Base-by-base conservation (phyloP, 2,888 invertebrate species). In the Himalopsyche tibetana region DNA sequence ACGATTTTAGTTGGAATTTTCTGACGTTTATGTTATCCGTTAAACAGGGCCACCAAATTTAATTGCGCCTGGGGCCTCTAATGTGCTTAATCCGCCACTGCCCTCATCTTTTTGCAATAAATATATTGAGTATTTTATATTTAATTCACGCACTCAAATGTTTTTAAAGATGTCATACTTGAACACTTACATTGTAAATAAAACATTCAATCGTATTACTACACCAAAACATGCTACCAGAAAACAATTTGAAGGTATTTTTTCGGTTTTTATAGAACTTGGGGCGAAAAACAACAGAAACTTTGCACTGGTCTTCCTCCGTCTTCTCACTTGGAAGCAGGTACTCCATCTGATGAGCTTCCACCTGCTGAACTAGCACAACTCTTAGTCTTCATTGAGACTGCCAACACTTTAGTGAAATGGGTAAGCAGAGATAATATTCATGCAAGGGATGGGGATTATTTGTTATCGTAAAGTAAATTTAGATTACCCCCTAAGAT, bases 381-480 rank as follows among this genome's bases (percentile, higher is more conserved):
- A 82, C 92, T 98, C 2, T 93, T 97, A 6, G 95, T 95, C 74
- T 95, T 98, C 90, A 95, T 98, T 38, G 98, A 98, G 91, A 96
- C 96, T 51, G 94, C 97, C 82, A 96, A 96, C 86, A 95, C 96
- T 0, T 94, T 98, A n/a, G 96, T 97, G n/a, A 97, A 97, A 92
- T 96, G 96, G 94, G 96, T 86, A 86, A 80, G 82, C 28, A 36
- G 28, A 56, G 19, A 36, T 19, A 19, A 0, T 56, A 6, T 40
- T 40, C 28, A 2, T 28, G 2, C 28, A 28, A 0, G 28, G 28
- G 28, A 28, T 28, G 28, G n/a, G n/a, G n/a, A n/a, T n/a, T n/a
- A n/a, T n/a, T n/a, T 28, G 28, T 2, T 28, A 28, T 28, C 28
- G 2, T 28, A 28, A 2, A 28, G 28, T 28, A 28, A 28, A 28